Conservation (phyloP, 2,888 invertebrate species). For the Dryocosmus kuriphilus region DNA sequence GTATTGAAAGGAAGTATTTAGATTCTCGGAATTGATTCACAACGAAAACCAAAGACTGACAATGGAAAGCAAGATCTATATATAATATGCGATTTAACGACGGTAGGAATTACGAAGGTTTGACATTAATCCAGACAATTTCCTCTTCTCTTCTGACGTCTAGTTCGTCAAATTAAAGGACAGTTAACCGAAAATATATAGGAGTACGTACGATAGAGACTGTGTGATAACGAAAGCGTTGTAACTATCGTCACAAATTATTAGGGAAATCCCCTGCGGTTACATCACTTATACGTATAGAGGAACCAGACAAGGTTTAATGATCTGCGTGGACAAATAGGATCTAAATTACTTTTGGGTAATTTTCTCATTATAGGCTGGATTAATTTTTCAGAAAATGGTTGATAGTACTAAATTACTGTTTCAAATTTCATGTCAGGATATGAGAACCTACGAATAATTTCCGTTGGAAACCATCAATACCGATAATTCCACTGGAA, state of each 20-base stretch:
- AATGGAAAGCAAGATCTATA: background rate
- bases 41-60: background rate
- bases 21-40: background rate
- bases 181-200: constrained; percentile 24
- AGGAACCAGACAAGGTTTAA: constrained; percentile 5
- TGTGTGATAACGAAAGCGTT: constrained; percentile 16
- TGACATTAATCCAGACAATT: constrained; percentile 23
- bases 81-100: background rate
- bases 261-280: constrained; percentile 33
- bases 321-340: background rate
- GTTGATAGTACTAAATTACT: background rate
- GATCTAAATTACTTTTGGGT: background rate
- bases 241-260: constrained; percentile 3
- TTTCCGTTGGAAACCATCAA: constrained; percentile 2
- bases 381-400: background rate
- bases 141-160: constrained; percentile 5
- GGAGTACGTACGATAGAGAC: constrained; percentile 25
- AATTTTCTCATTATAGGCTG: background rate
- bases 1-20: background rate
- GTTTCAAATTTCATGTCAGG: background rate
- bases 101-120: background rate
- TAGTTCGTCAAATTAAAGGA: constrained; percentile 31
- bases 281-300: constrained; percentile 1
- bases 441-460: background rate
- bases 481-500: background rate